Base-by-base conservation (phyloP, 2,888 invertebrate genomes). In the Halictus ligatus region DNA sequence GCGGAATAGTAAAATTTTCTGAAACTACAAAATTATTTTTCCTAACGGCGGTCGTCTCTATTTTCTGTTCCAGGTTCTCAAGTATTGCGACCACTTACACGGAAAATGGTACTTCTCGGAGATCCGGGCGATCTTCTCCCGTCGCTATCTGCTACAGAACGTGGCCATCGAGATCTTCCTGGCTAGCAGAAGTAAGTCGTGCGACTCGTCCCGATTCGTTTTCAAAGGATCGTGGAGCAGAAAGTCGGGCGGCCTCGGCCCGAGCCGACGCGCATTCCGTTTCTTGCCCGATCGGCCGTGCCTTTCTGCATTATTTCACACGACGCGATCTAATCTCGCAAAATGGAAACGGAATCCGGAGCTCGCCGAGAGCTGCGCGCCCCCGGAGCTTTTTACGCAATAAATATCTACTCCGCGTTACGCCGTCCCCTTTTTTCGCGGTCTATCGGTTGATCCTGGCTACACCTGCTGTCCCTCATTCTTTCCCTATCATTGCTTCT, bases 41-140 rank as follows among this genome's bases (percentile, higher is more conserved):
- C 15, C 48, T 77, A 35, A 46, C 2, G 54, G 8, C 7, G 6
- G 12, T 0, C 1, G 8, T 18, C 3, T 79, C 69, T 83, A 86
- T 85, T 92, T 93, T 92, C 92, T 95, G 93, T 96, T 96, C 1
- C 97, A 99, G 99, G 98, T 99, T 79, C 95, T 99, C 92, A 98
- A 98, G 94, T 99, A 99, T 96, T 99, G 99, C 95, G 99, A 99
- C 95, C 98, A 99, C 95, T 97, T 99, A 75, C 99, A 99, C 95
- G 99, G 99, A 87, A 99, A 99, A 96, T 99, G 99, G 99, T 99
- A 99, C 96, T 99, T 99, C 96, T 98, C 98, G 92, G 99, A 99
- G 96, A 98, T 99, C 89, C 97, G 99, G 18, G 99, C 99, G 86
- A 99, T 99, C 93, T 99, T 99, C 96, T 98, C 99, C 15, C 96